Evolutionary conservation across 2,888 invertebrate species (phyloP), one percentile per base, ranked within the genome.

Genomic region (Ernsta delagoae): DNA sequence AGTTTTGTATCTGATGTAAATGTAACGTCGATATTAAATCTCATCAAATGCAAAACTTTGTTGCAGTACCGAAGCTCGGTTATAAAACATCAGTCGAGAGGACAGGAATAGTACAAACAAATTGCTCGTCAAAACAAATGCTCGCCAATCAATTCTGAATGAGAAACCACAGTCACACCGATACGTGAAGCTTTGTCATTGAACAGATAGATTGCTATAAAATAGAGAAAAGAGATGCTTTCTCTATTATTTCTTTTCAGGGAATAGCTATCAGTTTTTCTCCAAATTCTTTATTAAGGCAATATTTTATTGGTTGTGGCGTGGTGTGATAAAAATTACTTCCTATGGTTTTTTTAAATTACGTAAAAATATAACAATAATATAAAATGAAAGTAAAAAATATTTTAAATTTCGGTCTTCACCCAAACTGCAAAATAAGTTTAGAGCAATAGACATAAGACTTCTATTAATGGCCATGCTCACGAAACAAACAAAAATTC

Each of bases 71-170:
- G 16, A 59, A 60, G 54, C 54, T 43, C 43, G 59, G 41, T 61
- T 60, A 56, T 67, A 60, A 67, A 67, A 60, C 59, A 41, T 61
- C 34, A 31, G 8, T 43, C 9, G 43, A 34, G 66, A 48, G 53
- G 53, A 39, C 1, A 39, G 39, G 39, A 5, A 36, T 4, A 59
- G 53, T 53, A 45, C 39, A 39, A 39, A 39, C 39, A 39, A 39
- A 39, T 5, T 24, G 39, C 7, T 39, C 5, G 39, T 39, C 7
- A 39, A 7, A 1, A 60, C 66, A 60, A 66, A 66, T 66, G 59
- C 41, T 16, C 54, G 66, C 60, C 66, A 66, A 67, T 67, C 67
- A 67, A 54, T 67, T 39, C 43, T 60, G 56, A 45, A 31, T 34
- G 41, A 53, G 54, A 36, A 67, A 61, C 67, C 67, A 60, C 67